Percentiles rank a stretch among this genome's conserved stretches.
phyloP scores from a whole-genome alignment of 2,888 invertebrate genomes.

The Eretmocerus hayati region DNA sequence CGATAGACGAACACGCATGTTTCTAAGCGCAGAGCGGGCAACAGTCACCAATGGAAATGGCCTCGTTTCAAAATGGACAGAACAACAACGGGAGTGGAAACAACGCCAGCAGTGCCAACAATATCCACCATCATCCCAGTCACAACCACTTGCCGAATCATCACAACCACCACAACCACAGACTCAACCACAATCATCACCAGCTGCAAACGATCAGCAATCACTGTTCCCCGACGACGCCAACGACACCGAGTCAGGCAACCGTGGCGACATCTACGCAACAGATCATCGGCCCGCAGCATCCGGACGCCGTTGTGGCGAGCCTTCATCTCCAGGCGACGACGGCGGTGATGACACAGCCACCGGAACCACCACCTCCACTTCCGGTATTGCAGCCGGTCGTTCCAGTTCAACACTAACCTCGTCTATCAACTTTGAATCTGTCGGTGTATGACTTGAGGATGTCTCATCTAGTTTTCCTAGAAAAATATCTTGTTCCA shows the following conservation, averaged over 20 bases:
- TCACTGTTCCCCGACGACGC: too few species aligned
- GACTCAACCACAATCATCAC: too few species aligned
- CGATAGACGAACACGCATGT: slow-evolving; percentile 42
- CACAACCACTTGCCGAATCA: background rate
- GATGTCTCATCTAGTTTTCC: background rate
- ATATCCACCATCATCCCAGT: slow-evolving; percentile 3
- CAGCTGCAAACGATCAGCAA: too few species aligned
- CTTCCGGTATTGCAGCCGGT: background rate
- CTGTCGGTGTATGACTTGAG: background rate
- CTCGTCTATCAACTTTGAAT: background rate
- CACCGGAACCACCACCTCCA: too few species aligned
- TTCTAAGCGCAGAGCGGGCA: slow-evolving; percentile 46
- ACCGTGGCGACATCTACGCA: too few species aligned
- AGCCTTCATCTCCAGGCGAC: too few species aligned
- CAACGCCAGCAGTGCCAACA: slow-evolving; percentile 17
- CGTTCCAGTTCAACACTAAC: background rate
- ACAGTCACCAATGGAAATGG: slow-evolving; percentile 45
- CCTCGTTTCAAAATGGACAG: slow-evolving; percentile 45
- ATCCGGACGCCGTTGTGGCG: too few species aligned
- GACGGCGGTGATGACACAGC: too few species aligned
- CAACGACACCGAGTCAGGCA: too few species aligned
- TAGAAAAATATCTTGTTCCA: slow-evolving; percentile 18
- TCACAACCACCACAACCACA: too few species aligned
- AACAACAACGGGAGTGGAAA: slow-evolving; percentile 43
- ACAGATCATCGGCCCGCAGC: too few species aligned